Evolutionary conservation across 2,888 invertebrate genomes (phyloP).

Genomic region (Philhelius pedissequus): DNA sequence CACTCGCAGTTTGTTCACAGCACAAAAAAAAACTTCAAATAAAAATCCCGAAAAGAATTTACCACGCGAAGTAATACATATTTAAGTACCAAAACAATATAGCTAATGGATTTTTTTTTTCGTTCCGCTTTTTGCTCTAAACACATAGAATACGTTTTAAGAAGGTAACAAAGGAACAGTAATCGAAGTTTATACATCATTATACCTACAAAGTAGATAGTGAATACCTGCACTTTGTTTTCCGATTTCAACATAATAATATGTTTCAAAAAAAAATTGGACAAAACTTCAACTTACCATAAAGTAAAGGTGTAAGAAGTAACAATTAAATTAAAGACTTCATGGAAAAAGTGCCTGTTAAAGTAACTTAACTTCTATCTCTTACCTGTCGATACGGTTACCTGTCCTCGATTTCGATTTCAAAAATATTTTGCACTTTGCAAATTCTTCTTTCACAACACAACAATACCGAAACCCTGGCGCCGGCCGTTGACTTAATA

Average conservation of each 20-base stretch:
- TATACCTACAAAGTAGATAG: no score
- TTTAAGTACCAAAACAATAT: no score
- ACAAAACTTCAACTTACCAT: background rate
- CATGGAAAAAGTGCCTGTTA: background rate
- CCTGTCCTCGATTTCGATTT: background rate
- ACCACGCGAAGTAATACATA: no score
- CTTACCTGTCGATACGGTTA: slow-evolving; percentile 37
- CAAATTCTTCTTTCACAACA: slow-evolving; percentile 50
- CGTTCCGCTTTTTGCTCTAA: no score
- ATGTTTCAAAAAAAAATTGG: background rate
- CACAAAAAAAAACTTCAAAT: background rate
- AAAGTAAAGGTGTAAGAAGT: no score
- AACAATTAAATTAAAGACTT: background rate
- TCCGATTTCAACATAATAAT: background rate
- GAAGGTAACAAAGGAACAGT: no score
- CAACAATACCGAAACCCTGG: slow-evolving; percentile 49
- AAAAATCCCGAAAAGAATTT: background rate
- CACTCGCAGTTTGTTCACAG: background rate
- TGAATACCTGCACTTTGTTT: no score
- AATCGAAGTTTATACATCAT: no score
- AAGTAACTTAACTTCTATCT: background rate
- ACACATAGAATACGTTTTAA: no score
- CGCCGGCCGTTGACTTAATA: background rate
- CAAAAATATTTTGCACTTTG: background rate
- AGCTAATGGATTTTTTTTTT: no score